phyloP scores from a whole-genome alignment of 2,888 invertebrate species.

The Amphiduros pacificus region DNA sequence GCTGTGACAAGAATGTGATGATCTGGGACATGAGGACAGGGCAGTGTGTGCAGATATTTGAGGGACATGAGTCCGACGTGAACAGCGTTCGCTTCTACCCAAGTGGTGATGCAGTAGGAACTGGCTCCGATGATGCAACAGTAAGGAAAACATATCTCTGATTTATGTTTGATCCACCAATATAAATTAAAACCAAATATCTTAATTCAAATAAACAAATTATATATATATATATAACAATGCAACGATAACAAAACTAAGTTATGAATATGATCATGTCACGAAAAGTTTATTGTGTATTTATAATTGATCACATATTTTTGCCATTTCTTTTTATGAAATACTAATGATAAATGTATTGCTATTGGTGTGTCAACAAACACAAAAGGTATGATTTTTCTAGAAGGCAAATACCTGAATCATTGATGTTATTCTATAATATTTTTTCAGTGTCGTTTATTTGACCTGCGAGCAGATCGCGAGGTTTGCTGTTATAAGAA shows the following conservation, averaged over 20 bases:
- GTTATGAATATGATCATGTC: no score
- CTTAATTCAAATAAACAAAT: no score
- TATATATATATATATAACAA: no score
- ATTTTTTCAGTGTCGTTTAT: slow-evolving; percentile 76
- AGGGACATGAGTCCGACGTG: slow-evolving; percentile 97
- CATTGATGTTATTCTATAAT: neutral
- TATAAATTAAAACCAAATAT: no score
- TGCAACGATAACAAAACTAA: no score
- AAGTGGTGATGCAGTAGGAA: slow-evolving; percentile 96
- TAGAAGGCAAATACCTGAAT: neutral
- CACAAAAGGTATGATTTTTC: neutral
- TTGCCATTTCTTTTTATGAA: no score
- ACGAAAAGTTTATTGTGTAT: no score
- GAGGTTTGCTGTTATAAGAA: slow-evolving; percentile 95
- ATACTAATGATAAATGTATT: no score
- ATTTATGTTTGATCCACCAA: no score
- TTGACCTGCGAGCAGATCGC: slow-evolving; percentile 95
- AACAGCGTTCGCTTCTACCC: slow-evolving; percentile 98
- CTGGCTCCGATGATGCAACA: slow-evolving; percentile 97
- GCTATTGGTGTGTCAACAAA: neutral
- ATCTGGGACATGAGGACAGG: slow-evolving; percentile 99
- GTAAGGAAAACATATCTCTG: no score
- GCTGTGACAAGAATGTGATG: slow-evolving; percentile 95
- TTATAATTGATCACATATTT: no score
- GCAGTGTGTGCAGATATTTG: slow-evolving; percentile 97